Percentiles rank a stretch among this genome's conserved stretches.
phyloP scores from a whole-genome alignment of 2,888 invertebrate genomes.

The Tetheella fluctuosa region DNA sequence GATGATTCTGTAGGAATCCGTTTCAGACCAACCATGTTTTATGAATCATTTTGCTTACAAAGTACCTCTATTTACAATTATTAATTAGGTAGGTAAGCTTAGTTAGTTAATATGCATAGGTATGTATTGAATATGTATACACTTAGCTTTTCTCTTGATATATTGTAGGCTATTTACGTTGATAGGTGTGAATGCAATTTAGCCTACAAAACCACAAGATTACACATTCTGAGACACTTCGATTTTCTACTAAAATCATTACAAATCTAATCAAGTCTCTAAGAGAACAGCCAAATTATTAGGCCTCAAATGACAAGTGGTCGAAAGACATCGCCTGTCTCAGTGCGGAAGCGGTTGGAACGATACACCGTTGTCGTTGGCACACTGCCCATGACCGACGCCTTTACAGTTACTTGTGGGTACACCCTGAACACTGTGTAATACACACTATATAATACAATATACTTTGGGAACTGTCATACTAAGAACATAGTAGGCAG shows the following conservation, averaged over 20 bases:
- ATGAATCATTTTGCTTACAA: not conserved
- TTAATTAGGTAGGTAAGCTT: too few species aligned
- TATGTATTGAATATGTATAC: too few species aligned
- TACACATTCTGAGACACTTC: too few species aligned
- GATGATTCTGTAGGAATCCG: too few species aligned
- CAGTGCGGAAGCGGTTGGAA: slow-evolving; percentile 55
- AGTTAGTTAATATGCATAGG: too few species aligned
- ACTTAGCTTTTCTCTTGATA: too few species aligned
- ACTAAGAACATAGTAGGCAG: not conserved
- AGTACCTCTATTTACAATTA: not conserved
- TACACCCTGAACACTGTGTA: slow-evolving; percentile 16
- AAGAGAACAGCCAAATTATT: not conserved
- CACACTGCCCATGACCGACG: slow-evolving; percentile 73
- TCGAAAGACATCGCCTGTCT: slow-evolving; percentile 17
- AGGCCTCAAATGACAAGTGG: not conserved
- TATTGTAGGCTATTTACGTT: too few species aligned
- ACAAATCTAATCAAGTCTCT: too few species aligned
- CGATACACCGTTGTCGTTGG: slow-evolving; percentile 60
- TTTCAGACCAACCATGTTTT: too few species aligned
- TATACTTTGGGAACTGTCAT: slow-evolving; percentile 2
- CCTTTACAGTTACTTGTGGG: slow-evolving; percentile 47
- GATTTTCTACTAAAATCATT: too few species aligned
- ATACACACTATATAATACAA: slow-evolving; percentile 17
- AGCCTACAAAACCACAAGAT: too few species aligned
- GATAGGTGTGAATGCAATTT: too few species aligned